Percentiles rank a stretch among this genome's conserved stretches.
These are phyloP conservation scores for Aegotheles bennettii DNA, from an alignment of 2,113 vertebrate species.

Conservation along the genomic window DNA sequence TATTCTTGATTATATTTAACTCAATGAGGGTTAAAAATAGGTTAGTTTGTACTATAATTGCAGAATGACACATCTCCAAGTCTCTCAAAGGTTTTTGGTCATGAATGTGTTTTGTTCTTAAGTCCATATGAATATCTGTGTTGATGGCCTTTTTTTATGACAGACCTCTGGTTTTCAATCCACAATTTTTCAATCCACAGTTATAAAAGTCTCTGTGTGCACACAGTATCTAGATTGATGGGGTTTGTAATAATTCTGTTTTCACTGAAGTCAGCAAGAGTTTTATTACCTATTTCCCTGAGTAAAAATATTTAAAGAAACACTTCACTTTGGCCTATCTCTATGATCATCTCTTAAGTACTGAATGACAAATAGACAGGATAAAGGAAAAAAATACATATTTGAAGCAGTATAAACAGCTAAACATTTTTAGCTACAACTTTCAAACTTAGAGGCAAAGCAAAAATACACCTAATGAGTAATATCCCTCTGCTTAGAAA, in stretches of 20 bases:
- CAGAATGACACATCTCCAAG: fast-evolving
- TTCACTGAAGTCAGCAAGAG: not conserved
- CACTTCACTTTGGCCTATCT: not conserved
- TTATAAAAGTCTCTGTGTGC: not conserved
- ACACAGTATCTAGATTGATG: not conserved
- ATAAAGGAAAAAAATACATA: not conserved
- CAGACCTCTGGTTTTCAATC: not conserved
- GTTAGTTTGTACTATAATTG: not conserved
- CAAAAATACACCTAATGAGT: not conserved
- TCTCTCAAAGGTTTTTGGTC: not conserved
- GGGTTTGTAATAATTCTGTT: not conserved
- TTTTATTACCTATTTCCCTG: not conserved
- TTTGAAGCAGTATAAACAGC: not conserved
- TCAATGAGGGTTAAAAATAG: not conserved
- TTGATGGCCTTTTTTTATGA: not conserved
- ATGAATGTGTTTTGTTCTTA: not conserved
- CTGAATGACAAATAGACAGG: not conserved
- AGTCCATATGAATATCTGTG: not conserved
- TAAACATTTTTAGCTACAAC: not conserved
- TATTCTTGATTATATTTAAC: not conserved
- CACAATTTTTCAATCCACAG: not conserved
- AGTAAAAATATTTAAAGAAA: not conserved
- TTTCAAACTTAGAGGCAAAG: not conserved
- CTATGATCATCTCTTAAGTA: not conserved
- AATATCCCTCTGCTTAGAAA: not conserved